Percentiles rank a stretch among this genome's conserved stretches.
Evolutionary conservation across 1,140 invertebrate genomes (phyloP).

Genomic region (Pissodes strobi): DNA sequence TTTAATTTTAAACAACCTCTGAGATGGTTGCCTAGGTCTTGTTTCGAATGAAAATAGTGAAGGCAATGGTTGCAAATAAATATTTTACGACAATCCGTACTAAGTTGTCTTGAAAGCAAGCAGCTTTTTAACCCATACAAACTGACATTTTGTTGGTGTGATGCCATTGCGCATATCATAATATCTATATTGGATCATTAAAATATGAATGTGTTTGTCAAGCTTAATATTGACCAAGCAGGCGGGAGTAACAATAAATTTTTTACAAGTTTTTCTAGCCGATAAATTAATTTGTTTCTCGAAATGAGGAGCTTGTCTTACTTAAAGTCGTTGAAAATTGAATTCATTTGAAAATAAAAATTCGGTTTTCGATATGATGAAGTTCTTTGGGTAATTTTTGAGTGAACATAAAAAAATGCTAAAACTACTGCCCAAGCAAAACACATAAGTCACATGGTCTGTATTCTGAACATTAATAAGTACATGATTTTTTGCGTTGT

Average conservation of each 20-base stretch:
- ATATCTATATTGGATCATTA: constrained; percentile 42
- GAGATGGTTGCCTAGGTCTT: constrained; percentile 36
- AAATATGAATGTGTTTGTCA: constrained; percentile 42
- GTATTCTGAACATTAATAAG: too few relatives aligned
- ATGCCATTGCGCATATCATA: constrained; percentile 21
- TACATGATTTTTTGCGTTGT: too few relatives aligned
- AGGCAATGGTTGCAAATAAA: constrained; percentile 48
- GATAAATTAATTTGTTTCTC: constrained; percentile 39
- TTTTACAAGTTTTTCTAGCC: constrained; percentile 25
- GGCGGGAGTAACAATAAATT: constrained; percentile 17
- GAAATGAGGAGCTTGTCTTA: constrained; percentile 41
- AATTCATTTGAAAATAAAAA: too few relatives aligned
- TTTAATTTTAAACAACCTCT: constrained; percentile 29
- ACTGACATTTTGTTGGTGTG: constrained; percentile 39
- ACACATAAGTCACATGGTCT: too few relatives aligned
- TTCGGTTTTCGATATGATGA: too few relatives aligned
- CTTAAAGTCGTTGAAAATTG: too few relatives aligned
- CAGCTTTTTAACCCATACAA: constrained; percentile 48
- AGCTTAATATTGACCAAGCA: constrained; percentile 40
- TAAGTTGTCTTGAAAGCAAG: constrained; percentile 45
- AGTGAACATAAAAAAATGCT: too few relatives aligned
- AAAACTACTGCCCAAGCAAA: too few relatives aligned
- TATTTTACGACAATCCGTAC: constrained; percentile 31
- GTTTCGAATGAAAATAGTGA: too few relatives aligned
- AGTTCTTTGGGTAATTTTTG: too few relatives aligned